Percentiles rank a stretch among this genome's conserved stretches.
These are phyloP conservation scores for Timandra comae DNA, from an alignment of 2,888 invertebrate genomes.

Conservation along the genomic window DNA sequence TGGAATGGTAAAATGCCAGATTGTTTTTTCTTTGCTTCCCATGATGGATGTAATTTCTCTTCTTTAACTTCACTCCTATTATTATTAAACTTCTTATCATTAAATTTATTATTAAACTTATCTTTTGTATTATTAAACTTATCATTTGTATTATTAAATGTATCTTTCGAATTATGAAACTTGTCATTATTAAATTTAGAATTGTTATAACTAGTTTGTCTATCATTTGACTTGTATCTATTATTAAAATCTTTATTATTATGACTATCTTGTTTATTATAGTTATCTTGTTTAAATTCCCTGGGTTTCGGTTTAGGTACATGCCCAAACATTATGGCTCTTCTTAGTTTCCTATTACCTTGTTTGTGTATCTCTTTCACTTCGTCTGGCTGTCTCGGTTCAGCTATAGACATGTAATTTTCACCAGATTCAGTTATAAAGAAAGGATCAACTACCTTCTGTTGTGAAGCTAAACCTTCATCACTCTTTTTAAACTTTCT, in stretches of 20 bases:
- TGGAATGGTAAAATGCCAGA: constrained; percentile 62
- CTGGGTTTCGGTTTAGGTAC: constrained; percentile 48
- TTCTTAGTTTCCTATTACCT: constrained; percentile 60
- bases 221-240: constrained; percentile 13
- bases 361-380: constrained; percentile 57
- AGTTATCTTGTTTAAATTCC: constrained; percentile 29
- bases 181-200: no score
- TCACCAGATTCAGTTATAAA: constrained; percentile 64
- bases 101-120: constrained; percentile 15
- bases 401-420: constrained; percentile 63
- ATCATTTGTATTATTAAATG: constrained; percentile 9
- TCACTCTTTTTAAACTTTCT: constrained; percentile 50
- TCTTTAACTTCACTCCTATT: constrained; percentile 29
- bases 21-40: constrained; percentile 71
- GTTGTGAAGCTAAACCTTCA: constrained; percentile 25
- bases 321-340: constrained; percentile 67
- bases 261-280: constrained; percentile 21
- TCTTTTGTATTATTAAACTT: constrained; percentile 13
- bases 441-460: constrained; percentile 64
- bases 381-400: constrained; percentile 64
- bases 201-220: no score
- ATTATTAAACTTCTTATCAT: constrained; percentile 9
- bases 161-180: constrained; percentile 10
- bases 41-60: constrained; percentile 72
- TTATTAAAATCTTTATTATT: constrained; percentile 16